Conservation (phyloP, 2,888 invertebrate species). For the Diarsia brunnea region DNA sequence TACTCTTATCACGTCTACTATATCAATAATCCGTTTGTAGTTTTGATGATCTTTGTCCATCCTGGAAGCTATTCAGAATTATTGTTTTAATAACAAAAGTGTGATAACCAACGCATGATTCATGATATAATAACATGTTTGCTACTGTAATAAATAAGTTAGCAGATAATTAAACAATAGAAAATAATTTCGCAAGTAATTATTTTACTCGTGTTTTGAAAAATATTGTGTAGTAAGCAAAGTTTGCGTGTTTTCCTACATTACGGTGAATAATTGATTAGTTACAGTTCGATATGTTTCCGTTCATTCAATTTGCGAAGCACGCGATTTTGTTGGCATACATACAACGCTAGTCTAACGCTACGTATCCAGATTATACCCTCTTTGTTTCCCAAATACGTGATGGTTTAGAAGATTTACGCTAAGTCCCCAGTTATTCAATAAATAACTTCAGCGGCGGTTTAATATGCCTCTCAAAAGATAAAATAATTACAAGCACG, state of each 20-base stretch:
- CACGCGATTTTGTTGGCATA: conserved; percentile 41
- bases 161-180: conserved; percentile 23
- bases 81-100: conserved; percentile 22
- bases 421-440: neutral
- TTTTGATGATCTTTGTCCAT: conserved; percentile 46
- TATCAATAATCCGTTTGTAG: conserved; percentile 11
- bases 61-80: conserved; percentile 31
- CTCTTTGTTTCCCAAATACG: conserved; percentile 9
- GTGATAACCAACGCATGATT: conserved; percentile 30
- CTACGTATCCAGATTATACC: conserved; percentile 3
- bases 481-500: conserved; percentile 24
- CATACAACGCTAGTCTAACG: neutral
- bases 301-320: conserved; percentile 42
- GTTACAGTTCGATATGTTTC: conserved; percentile 35
- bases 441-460: neutral
- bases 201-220: conserved; percentile 33
- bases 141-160: conserved; percentile 5
- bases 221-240: conserved; percentile 41
- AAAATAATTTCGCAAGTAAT: conserved; percentile 34
- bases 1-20: conserved; percentile 19
- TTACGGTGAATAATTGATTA: conserved; percentile 47
- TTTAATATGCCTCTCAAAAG: conserved; percentile 1
- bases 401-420: neutral
- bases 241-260: conserved; percentile 42
- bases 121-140: neutral